A percentile compares a stretch with the other conserved stretches of the same genome.
These are phyloP conservation scores for Drosophila colorata DNA, from an alignment of 2,888 invertebrate species.

Conservation along the genomic window DNA sequence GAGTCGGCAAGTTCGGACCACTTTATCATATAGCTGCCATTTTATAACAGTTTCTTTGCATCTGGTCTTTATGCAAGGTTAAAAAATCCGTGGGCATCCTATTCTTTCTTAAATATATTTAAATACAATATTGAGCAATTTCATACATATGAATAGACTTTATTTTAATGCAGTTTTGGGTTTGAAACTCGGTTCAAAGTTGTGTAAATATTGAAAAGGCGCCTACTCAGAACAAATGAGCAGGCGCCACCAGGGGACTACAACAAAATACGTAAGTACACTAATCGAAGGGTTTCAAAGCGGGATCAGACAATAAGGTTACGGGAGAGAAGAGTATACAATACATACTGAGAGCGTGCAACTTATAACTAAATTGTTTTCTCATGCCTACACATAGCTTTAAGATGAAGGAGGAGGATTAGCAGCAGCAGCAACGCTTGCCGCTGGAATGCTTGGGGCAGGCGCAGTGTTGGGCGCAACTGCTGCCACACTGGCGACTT, in stretches of 20 bases:
- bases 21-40: too few species aligned
- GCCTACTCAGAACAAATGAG: constrained; percentile 10
- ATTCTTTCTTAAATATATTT: neutral
- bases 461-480: constrained; percentile 41
- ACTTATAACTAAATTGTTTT: constrained; percentile 63
- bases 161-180: constrained; percentile 61
- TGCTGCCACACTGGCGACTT: constrained; percentile 43
- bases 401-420: constrained; percentile 63
- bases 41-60: too few species aligned
- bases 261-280: constrained; percentile 41
- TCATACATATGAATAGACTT: constrained; percentile 63
- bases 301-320: constrained; percentile 29
- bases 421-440: constrained; percentile 37
- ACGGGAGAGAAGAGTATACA: constrained; percentile 53
- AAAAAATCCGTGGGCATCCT: too few species aligned
- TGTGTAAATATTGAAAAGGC: constrained; percentile 40
- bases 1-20: too few species aligned
- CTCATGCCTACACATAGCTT: constrained; percentile 57
- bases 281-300: constrained; percentile 41
- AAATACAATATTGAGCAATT: constrained; percentile 11
- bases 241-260: constrained; percentile 23
- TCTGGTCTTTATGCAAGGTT: too few species aligned
- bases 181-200: constrained; percentile 59
- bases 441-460: constrained; percentile 67
- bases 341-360: constrained; percentile 72